Percentiles rank a stretch among this genome's conserved stretches.
Evolutionary conservation across 2,113 vertebrate genomes (phyloP).

Genomic region (Saguinus imperator): DNA sequence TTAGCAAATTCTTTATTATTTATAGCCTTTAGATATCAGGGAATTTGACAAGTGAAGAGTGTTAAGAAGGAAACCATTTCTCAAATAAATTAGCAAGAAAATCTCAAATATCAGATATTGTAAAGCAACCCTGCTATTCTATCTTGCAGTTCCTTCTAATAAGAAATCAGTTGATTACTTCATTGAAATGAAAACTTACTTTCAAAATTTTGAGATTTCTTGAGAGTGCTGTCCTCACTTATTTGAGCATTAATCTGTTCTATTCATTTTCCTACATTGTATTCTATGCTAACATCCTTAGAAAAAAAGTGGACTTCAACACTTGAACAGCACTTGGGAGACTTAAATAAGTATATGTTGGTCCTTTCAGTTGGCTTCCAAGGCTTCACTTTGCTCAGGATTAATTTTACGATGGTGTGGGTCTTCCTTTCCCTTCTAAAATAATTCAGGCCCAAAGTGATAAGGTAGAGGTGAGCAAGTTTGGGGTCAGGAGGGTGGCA

Average conservation of each 20-base stretch:
- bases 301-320: background rate
- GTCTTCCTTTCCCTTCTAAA: background rate
- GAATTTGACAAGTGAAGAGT: background rate
- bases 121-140: background rate
- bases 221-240: background rate
- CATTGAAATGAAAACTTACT: background rate
- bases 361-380: background rate
- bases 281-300: background rate
- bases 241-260: background rate
- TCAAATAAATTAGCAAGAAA: slow-evolving; percentile 6
- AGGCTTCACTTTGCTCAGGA: background rate
- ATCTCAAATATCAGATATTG: background rate
- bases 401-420: background rate
- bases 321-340: background rate
- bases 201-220: background rate
- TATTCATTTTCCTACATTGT: background rate
- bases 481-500: accelerated
- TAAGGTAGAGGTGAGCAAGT: background rate
- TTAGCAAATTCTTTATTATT: background rate
- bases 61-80: background rate
- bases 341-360: background rate
- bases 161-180: background rate
- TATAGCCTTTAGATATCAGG: background rate
- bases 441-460: background rate
- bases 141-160: background rate